Evolutionary conservation across 2,113 vertebrate genomes (phyloP).

Genomic region (Hydrolagus affinis): DNA sequence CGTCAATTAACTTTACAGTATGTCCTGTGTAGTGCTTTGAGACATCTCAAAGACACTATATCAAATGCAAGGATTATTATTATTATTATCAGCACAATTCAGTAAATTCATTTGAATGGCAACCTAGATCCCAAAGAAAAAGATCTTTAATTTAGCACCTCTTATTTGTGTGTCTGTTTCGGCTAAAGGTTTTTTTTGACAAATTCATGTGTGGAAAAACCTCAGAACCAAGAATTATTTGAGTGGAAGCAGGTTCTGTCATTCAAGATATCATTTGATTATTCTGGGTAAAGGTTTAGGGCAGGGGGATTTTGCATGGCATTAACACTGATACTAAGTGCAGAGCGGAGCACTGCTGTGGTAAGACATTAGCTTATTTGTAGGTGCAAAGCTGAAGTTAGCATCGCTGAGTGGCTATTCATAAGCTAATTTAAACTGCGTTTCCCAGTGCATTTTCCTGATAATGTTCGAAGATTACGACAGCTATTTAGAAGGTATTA

Average conservation of each 20-base stretch:
- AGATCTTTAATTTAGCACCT: too few species aligned
- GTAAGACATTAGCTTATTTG: neutral
- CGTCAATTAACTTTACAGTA: too few species aligned
- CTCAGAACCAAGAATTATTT: neutral
- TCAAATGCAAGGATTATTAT: too few species aligned
- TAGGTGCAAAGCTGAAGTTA: neutral
- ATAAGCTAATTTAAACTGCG: neutral
- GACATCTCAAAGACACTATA: too few species aligned
- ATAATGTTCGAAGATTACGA: neutral
- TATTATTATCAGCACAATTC: too few species aligned
- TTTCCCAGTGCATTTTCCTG: neutral
- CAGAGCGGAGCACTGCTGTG: neutral
- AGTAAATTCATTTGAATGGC: too few species aligned
- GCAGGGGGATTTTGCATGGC: neutral
- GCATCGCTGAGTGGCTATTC: neutral
- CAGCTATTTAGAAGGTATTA: neutral
- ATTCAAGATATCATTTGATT: neutral
- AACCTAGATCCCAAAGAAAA: too few species aligned
- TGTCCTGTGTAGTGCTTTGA: too few species aligned
- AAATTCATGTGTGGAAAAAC: too few species aligned
- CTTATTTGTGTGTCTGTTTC: too few species aligned
- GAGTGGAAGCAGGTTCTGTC: neutral
- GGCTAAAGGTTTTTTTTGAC: too few species aligned
- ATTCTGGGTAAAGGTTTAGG: neutral
- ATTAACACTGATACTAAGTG: neutral